A percentile compares a stretch with the other conserved stretches of the same genome.
These are phyloP conservation scores for Nebria ingens DNA, from an alignment of 1,140 invertebrate genomes.

Conservation along the genomic window DNA sequence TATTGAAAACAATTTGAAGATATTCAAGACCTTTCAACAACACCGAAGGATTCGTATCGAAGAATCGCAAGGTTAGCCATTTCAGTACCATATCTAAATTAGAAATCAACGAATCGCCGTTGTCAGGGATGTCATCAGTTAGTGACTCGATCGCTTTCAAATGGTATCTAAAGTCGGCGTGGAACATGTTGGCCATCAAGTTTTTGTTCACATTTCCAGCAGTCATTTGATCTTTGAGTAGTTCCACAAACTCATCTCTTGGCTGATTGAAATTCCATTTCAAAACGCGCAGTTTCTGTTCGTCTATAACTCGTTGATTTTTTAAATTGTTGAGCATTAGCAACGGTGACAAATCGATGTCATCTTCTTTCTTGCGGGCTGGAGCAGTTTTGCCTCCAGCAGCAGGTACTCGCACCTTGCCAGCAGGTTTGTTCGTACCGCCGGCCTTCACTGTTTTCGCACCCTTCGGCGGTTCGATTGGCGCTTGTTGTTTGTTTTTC, in stretches of 20 bases:
- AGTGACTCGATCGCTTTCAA: slow-evolving; percentile 90
- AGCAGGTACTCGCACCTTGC: slow-evolving; percentile 20
- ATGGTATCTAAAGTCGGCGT: slow-evolving; percentile 88
- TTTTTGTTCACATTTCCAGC: slow-evolving; percentile 76
- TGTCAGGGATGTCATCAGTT: slow-evolving; percentile 67
- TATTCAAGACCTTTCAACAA: slow-evolving; percentile 91
- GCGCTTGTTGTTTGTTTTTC: slow-evolving; percentile 39
- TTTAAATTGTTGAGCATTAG: slow-evolving; percentile 79
- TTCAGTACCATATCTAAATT: slow-evolving; percentile 94
- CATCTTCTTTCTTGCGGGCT: slow-evolving; percentile 72
- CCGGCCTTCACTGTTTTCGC: slow-evolving; percentile 49
- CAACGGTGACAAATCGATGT: slow-evolving; percentile 69
- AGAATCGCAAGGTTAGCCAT: slow-evolving; percentile 93
- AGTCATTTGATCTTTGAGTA: slow-evolving; percentile 85
- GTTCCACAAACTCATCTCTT: slow-evolving; percentile 84
- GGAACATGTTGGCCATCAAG: slow-evolving; percentile 85
- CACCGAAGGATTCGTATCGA: slow-evolving; percentile 97
- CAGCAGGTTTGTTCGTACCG: slow-evolving; percentile 37
- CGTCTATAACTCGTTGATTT: slow-evolving; percentile 82
- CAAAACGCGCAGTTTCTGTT: slow-evolving; percentile 82
- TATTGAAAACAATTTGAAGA: slow-evolving; percentile 69
- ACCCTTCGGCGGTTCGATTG: slow-evolving; percentile 30
- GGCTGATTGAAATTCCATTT: slow-evolving; percentile 97
- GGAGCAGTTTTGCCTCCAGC: slow-evolving; percentile 27
- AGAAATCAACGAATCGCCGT: slow-evolving; percentile 67